A percentile compares a stretch with the other conserved stretches of the same genome.
Conservation (phyloP, 2,113 vertebrate species). For the Pangasianodon gigas region DNA sequence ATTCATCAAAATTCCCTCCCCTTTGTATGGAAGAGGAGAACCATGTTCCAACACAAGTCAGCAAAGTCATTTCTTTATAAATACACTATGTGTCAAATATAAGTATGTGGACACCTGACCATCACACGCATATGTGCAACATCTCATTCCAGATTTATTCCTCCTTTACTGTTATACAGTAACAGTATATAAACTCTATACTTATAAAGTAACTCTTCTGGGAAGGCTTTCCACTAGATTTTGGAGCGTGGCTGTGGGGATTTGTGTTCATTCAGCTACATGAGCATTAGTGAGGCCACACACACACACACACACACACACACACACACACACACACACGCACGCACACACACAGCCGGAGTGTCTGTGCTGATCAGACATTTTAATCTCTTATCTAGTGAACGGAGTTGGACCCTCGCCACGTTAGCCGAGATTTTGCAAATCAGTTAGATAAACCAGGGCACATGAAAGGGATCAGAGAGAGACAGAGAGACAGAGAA, state of each 20-base stretch:
- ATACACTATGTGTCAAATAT: neutral
- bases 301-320: slow-evolving; percentile 34
- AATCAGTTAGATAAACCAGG: slow-evolving; percentile 43
- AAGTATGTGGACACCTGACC: neutral
- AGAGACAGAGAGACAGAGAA: neutral
- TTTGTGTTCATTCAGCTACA: neutral
- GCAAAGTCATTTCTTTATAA: neutral
- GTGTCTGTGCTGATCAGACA: slow-evolving; percentile 45
- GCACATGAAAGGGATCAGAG: slow-evolving; percentile 53
- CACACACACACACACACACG: neutral
- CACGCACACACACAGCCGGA: slow-evolving; percentile 14
- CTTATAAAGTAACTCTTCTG: neutral
- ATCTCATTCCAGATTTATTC: neutral
- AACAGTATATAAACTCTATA: too few species aligned
- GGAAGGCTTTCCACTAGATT: neutral
- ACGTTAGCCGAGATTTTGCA: neutral
- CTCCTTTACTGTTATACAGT: neutral
- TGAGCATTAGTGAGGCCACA: too few species aligned
- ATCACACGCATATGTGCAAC: neutral
- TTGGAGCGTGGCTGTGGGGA: neutral
- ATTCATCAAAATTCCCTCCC: neutral
- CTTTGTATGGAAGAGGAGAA: neutral
- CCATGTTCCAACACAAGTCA: too few species aligned
- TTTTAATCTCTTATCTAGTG: slow-evolving; percentile 37
- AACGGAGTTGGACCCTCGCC: neutral